Conservation (phyloP, 2,888 invertebrate species). For the Plebejus anna region DNA sequence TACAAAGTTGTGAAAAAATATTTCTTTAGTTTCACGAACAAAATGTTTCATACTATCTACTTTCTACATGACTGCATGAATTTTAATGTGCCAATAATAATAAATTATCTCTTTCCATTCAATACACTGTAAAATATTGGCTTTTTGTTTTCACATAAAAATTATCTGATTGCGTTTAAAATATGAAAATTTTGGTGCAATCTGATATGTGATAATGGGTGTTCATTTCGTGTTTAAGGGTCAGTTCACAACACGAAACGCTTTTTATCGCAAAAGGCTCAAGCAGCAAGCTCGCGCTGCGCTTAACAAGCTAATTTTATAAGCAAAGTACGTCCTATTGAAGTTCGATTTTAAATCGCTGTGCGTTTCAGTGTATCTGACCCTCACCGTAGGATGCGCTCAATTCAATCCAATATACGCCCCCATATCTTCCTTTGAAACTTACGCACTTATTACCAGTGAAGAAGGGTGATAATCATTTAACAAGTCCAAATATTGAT, state of each 20-base stretch:
- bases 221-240: conserved; percentile 2
- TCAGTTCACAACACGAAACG: neutral
- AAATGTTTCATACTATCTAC: neutral
- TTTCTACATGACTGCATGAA: conserved; percentile 3
- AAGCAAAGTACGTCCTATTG: no score
- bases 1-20: neutral
- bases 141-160: conserved; percentile 24
- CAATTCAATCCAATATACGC: conserved; percentile 26
- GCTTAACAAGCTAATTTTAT: no score
- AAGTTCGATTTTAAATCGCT: neutral
- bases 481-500: neutral
- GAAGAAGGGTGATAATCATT: conserved; percentile 24
- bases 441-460: conserved; percentile 27
- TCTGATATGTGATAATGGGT: conserved; percentile 15
- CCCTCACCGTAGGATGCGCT: conserved; percentile 10
- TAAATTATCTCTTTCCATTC: conserved; percentile 17
- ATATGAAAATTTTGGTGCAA: conserved; percentile 28
- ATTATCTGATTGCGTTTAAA: conserved; percentile 18
- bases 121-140: conserved; percentile 16
- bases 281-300: no score
- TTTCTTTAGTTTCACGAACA: neutral
- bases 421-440: neutral
- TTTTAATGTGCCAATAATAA: conserved; percentile 11
- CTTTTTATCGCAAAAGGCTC: neutral
- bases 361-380: neutral